These are phyloP conservation scores for Microctenopoma lineatum DNA, from an alignment of 2,797 vertebrate species.

Conservation along the genomic window DNA sequence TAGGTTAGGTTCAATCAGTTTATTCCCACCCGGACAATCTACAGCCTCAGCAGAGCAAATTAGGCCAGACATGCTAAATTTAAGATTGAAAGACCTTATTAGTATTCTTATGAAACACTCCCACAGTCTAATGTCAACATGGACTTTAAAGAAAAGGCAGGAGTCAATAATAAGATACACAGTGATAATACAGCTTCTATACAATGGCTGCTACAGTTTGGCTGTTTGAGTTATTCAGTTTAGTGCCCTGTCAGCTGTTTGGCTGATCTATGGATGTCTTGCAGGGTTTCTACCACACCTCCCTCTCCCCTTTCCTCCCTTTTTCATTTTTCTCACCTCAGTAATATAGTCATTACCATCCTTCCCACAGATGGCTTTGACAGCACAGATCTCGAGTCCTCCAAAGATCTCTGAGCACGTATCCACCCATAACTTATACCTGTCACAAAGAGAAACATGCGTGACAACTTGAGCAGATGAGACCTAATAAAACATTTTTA, in stretches of 20 bases:
- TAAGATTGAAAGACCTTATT: conserved; percentile 48
- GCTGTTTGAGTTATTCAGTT: not conserved
- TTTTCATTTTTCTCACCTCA: conserved; percentile 84
- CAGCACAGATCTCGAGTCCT: conserved; percentile 96
- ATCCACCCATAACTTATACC: conserved; percentile 96
- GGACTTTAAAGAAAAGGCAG: conserved; percentile 21
- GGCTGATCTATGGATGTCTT: not conserved
- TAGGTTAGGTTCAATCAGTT: conserved; percentile 48
- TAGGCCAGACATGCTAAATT: conserved; percentile 55
- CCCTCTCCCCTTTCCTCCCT: not conserved
- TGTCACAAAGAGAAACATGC: conserved; percentile 41
- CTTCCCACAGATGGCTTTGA: conserved; percentile 98
- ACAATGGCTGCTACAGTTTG: not conserved
- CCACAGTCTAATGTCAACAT: conserved; percentile 18
- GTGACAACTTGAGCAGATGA: not conserved
- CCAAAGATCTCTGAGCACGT: conserved; percentile 95
- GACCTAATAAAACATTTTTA: not conserved
- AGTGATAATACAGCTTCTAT: not conserved
- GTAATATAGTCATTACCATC: conserved; percentile 99
- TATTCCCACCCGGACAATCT: conserved; percentile 37
- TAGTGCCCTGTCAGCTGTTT: not conserved
- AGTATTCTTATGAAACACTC: conserved; percentile 28
- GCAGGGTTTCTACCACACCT: not conserved
- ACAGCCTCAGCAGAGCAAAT: conserved; percentile 38
- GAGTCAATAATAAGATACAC: conserved; percentile 9